These are phyloP conservation scores for Glyphotaelius pellucidus DNA, from an alignment of 2,888 invertebrate species.

Conservation along the genomic window DNA sequence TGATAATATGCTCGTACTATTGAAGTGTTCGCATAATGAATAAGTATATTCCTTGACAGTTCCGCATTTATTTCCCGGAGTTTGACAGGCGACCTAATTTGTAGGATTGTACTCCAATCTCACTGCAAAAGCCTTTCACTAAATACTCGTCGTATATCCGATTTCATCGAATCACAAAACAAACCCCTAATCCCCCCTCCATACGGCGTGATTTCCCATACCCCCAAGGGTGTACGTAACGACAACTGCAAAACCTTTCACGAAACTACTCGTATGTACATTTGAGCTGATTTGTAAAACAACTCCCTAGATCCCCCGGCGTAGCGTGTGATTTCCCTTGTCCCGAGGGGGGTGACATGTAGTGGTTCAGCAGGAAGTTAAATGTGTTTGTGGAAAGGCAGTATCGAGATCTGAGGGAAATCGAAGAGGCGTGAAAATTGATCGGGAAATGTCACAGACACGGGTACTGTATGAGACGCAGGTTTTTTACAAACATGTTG, in stretches of 20 bases:
- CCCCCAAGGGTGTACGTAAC: background rate
- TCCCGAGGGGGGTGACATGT: background rate
- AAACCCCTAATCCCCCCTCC: background rate
- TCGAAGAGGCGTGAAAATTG: constrained; percentile 25
- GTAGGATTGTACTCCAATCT: background rate
- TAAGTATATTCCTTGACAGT: background rate
- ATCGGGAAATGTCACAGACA: constrained; percentile 14
- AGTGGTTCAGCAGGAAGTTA: background rate
- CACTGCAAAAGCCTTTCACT: constrained; percentile 10
- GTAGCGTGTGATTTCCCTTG: background rate
- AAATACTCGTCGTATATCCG: background rate
- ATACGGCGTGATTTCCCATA: background rate
- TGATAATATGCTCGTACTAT: background rate
- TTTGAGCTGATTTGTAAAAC: background rate
- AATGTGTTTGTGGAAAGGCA: background rate
- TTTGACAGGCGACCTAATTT: constrained; percentile 18
- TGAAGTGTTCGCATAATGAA: background rate
- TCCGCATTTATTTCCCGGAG: background rate
- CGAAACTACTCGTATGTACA: background rate
- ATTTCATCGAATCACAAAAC: background rate
- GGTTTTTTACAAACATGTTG: background rate
- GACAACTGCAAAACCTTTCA: constrained; percentile 6
- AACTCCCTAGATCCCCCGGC: background rate
- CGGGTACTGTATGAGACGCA: background rate
- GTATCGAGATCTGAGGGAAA: constrained; percentile 2